phyloP scores from a whole-genome alignment of 2,113 vertebrate species.

The Eolophus roseicapilla region DNA sequence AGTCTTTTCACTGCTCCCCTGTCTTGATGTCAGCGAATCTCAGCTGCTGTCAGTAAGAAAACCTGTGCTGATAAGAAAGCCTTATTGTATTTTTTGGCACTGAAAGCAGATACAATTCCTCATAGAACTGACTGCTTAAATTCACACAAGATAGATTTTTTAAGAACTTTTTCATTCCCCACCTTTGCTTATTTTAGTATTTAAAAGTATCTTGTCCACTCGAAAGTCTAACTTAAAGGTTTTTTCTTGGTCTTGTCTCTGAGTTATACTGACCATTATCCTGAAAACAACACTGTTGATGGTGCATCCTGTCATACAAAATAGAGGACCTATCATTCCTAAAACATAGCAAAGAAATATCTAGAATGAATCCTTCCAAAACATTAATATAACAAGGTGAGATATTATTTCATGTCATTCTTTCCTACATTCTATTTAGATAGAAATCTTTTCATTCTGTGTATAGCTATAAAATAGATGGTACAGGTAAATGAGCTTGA shows the following conservation, averaged over 20 bases:
- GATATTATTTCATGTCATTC: background rate
- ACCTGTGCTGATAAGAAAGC: background rate
- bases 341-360: background rate
- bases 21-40: background rate
- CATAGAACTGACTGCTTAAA: background rate
- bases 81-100: background rate
- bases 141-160: background rate
- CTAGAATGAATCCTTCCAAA: background rate
- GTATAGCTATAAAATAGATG: background rate
- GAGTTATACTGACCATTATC: background rate
- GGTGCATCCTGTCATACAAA: background rate
- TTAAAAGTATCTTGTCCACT: background rate
- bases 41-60: background rate
- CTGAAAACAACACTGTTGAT: background rate
- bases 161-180: background rate
- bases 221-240: background rate
- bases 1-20: background rate
- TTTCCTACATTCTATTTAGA: background rate
- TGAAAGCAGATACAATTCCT: background rate
- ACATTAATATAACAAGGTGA: background rate
- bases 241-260: background rate
- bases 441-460: background rate
- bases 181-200: background rate
- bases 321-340: background rate
- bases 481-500: background rate